Base-by-base conservation (phyloP, 2,888 invertebrate genomes). In the Yponomeuta cagnagella region DNA sequence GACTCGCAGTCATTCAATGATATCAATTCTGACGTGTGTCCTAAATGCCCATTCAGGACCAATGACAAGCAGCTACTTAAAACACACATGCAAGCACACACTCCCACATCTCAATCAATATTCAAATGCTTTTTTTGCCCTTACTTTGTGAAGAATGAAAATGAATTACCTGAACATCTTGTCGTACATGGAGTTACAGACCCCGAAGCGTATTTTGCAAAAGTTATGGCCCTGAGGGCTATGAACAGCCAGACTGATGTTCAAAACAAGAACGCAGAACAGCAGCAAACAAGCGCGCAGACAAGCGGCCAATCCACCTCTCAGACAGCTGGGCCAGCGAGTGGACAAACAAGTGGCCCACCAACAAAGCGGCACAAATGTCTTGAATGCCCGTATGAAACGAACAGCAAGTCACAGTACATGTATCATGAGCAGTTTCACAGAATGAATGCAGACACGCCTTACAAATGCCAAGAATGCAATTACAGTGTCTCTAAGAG, bases 401-500 rank as follows among this genome's bases (percentile, higher is more conserved):
- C 96, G 63, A 96, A 97, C 81, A 96, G 96, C 82, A 96, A 96
- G 83, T 96, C 96, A 43, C 97, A 97, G 84, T 97, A 95, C 85
- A 94, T 96, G 81, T 97, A 97, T 81, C 97, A 97, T 80, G 96
- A 96, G 80, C 97, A 97, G 80, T 96, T 97, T 82, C 98, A 98
- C 81, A 93, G 95, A 23, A 80, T 87, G 63, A 94, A 95, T 0
- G 93, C 95, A 70, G 94, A 94, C 67, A 95, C 95, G 0, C 95
- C 95, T n/a, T 96, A 95, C 85, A 96, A 96, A 83, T 98, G 98
- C 81, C 94, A 94, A 33, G 93, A 95, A 76, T 98, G 97, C 83
- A 95, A 95, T 75, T 97, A 97, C 81, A 96, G 96, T 79, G 97
- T 97, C 10, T 96, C 95, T 71, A 96, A 96, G 80, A 92, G 95